Conservation (phyloP, 2,797 vertebrate species). For the Liparis tanakae region DNA sequence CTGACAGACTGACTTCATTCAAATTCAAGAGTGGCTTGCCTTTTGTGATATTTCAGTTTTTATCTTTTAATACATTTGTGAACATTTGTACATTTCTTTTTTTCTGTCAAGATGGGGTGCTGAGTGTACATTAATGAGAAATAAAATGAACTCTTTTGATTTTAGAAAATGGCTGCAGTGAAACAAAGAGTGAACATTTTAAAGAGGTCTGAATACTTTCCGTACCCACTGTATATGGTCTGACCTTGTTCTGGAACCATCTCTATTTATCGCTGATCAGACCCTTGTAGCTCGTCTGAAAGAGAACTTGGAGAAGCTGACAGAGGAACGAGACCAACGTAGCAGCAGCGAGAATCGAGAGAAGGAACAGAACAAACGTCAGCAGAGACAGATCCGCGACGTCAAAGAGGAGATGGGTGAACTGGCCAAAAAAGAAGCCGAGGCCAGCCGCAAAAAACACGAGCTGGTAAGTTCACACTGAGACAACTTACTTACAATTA, state of each 20-base stretch:
- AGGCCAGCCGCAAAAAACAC: conserved; percentile 96
- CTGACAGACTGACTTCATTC: background rate
- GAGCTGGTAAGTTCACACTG: conserved; percentile 87
- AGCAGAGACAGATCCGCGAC: conserved; percentile 93
- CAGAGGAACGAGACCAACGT: conserved; percentile 92
- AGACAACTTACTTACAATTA: background rate
- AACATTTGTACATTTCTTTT: too few species aligned
- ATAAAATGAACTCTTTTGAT: too few species aligned
- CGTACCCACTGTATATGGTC: background rate
- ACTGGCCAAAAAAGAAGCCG: conserved; percentile 92
- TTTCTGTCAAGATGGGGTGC: too few species aligned
- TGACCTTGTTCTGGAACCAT: background rate
- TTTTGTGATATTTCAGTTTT: too few species aligned
- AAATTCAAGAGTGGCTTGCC: background rate
- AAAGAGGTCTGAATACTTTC: too few species aligned
- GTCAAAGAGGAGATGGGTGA: conserved; percentile 95
- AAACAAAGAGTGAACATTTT: too few species aligned
- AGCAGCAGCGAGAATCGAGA: conserved; percentile 89
- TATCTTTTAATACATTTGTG: too few species aligned
- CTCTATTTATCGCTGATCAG: conserved; percentile 49
- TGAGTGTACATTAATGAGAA: too few species aligned
- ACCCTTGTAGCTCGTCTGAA: conserved; percentile 91
- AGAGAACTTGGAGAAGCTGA: conserved; percentile 96
- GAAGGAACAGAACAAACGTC: conserved; percentile 95
- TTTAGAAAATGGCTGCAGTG: too few species aligned